Evolutionary conservation across 1,140 invertebrate genomes (phyloP), one percentile per base, ranked within the genome.

Genomic region (Orius laevigatus): DNA sequence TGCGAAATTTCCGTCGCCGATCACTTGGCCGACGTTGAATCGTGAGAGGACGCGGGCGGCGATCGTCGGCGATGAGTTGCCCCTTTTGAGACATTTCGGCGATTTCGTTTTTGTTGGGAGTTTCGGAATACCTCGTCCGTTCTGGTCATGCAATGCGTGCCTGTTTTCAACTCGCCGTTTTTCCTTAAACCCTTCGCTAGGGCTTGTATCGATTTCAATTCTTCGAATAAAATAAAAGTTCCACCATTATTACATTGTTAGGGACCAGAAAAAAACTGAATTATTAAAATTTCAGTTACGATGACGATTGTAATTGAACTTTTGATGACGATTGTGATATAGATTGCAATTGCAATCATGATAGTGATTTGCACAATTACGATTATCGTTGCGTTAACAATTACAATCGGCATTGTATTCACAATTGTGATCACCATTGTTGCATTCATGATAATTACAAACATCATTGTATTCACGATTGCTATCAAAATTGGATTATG

Each of bases 1-100:
- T 31, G 90, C 88, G 68, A 97, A 97, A 68, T 96, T 95, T 25
- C 91, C 92, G 68, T 93, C 88, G 25, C 90, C 89, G 61, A 78
- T 71, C 49, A 78, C 66, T 48, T 70, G 65, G 12, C 76, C 74
- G 50, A 79, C 67, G 14, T 65, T 60, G 55, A 72, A 74, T 48
- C 52, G 55, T 18, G 40, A 49, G 36, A 55, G 46, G 18, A 59
- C 49, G 48, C 57, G 59, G 38, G 15, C 53, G n/a, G 57, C 54
- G 33, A 60, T 56, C 38, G 51, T 55, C 25, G 51, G 36, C 14
- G 41, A 51, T 18, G 51, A 55, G 16, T 53, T 51, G 36, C 50
- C 50, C 33, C 52, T 51, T 41, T 57, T 58, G 10, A 36, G 48
- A 2, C 46, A 41, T 52, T 57, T 58, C 40, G 47, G 35, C 16